Evolutionary conservation across 2,888 invertebrate species (phyloP), one percentile per base, ranked within the genome.

Genomic region (Eupithecia subumbrata): DNA sequence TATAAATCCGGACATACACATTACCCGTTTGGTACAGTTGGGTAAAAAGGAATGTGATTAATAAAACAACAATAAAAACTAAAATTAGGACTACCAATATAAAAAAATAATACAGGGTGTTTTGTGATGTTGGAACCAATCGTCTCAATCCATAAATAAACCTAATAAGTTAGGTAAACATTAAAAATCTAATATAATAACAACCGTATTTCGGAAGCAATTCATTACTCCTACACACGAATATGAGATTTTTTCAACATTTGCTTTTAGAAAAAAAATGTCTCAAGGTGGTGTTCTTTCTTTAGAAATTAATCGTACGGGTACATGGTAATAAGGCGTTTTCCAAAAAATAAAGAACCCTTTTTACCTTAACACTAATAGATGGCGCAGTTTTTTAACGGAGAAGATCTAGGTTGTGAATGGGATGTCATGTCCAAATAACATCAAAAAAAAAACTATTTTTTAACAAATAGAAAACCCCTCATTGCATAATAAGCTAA

Each of bases 11-110:
- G 18, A 34, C 4, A 34, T 9, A 34, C 5, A 66, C 18, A 12
- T 18, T 22, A 12, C 5, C 66, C 11, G 5, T 34, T 66, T n/a
- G 11, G 16, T n/a, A 40, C 30, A 18, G 14, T 63, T 5, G 37
- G 34, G 60, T 63, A 37, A 60, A 43, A 18, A 63, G 71, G 71
- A 71, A 71, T 71, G 71, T 71, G 60, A 25, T 56, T 60, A 60
- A 25, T 22, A n/a, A 14, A 56, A 25, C n/a, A 40, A 60, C 34
- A 60, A 70, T n/a, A 30, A 52, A 40, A 25, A 16, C 9, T 40
- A 72, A 25, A 52, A 40, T 22, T 7, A n/a, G 5, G 5, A 67
- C 34, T 18, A 18, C 34, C 37, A 37, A 18, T 37, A 63, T 43
- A 11, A 52, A 25, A 66, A 52, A 22, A 40, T 34, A 56, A 67